These are phyloP conservation scores for Ianthella basta DNA, from an alignment of 37 sponge, comb jelly and placozoan species.

Conservation along the genomic window DNA sequence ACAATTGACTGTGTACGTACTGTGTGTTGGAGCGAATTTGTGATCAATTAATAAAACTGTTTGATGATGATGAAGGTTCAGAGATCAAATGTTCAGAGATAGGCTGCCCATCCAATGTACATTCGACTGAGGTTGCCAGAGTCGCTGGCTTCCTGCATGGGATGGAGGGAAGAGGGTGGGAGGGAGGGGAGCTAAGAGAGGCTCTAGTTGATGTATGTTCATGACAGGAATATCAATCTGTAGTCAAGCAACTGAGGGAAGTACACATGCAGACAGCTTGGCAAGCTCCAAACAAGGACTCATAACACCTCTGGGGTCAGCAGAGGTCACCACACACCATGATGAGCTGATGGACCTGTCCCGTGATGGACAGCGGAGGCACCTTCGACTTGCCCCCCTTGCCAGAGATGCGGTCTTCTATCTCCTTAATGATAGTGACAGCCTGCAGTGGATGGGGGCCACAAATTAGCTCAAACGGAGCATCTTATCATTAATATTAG, in stretches of 20 bases:
- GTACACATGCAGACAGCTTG: neutral
- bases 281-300: constrained; percentile 1
- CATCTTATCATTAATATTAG: no score
- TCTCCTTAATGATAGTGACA: constrained; percentile 79
- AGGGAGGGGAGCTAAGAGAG: neutral
- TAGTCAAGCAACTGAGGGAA: neutral
- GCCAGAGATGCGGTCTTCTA: constrained; percentile 89
- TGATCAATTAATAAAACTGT: no score
- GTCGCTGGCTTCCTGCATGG: constrained; percentile 76
- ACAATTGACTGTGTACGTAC: no score
- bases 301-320: no score
- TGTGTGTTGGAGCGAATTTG: no score
- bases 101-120: constrained; percentile 97
- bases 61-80: no score
- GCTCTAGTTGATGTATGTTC: no score
- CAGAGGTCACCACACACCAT: constrained; percentile 37
- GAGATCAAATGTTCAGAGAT: constrained; percentile 37
- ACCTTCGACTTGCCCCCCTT: constrained; percentile 62
- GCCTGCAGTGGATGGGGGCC: constrained; percentile 48
- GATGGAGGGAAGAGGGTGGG: neutral
- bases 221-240: neutral
- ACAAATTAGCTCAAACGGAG: no score
- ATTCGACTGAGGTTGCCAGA: constrained; percentile 78
- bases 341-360: constrained; percentile 86
- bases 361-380: constrained; percentile 85